Conservation (phyloP, 2,797 vertebrate genomes). For the Clamator glandarius region DNA sequence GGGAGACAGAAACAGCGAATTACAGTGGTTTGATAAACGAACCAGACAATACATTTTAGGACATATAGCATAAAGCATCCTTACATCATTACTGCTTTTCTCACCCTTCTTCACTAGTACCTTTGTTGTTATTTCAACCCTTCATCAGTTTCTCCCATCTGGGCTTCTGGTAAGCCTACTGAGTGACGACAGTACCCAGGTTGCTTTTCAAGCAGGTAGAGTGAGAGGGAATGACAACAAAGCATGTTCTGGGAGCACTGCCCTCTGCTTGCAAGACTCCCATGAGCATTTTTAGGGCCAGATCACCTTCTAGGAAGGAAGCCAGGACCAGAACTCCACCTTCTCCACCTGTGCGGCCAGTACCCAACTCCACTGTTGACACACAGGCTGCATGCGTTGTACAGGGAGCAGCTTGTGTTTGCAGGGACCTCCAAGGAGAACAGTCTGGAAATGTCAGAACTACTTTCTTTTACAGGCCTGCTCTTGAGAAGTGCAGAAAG, state of each 20-base stretch:
- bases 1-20: background rate
- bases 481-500: background rate
- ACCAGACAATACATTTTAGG: background rate
- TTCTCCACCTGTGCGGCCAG: background rate
- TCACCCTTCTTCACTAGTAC: background rate
- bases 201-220: background rate
- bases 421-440: constrained; percentile 1
- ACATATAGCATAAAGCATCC: background rate
- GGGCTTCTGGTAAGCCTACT: background rate
- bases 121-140: background rate
- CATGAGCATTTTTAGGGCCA: background rate
- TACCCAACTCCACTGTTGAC: background rate
- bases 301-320: background rate
- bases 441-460: constrained; percentile 42
- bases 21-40: background rate
- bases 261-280: background rate
- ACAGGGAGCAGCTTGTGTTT: constrained; percentile 19
- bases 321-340: background rate
- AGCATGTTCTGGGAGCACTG: background rate
- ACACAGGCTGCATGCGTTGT: background rate
- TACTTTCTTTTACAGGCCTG: background rate
- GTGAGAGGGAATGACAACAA: background rate
- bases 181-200: background rate
- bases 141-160: background rate
- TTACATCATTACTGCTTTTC: background rate